A percentile compares a stretch with the other conserved stretches of the same genome.
Evolutionary conservation across 1,140 invertebrate genomes (phyloP).

Genomic region (Mactra quadrangularis): DNA sequence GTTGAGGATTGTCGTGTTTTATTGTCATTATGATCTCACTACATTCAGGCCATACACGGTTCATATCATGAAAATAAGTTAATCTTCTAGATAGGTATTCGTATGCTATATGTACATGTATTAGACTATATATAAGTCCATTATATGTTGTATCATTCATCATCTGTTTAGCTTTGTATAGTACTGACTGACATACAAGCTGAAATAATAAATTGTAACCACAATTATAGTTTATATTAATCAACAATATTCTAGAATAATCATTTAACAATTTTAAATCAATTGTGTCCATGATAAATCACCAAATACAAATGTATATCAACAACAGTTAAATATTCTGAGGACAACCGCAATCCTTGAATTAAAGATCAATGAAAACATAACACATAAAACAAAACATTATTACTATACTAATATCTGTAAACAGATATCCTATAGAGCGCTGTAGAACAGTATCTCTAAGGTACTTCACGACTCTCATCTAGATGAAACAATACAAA

Average conservation of each 20-base stretch:
- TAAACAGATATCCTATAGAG: no score
- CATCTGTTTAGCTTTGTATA: not conserved
- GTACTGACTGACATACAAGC: conserved; percentile 39
- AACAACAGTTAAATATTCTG: not conserved
- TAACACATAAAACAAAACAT: no score
- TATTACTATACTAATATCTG: no score
- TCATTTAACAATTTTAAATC: no score
- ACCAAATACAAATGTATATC: not conserved
- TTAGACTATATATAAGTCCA: no score
- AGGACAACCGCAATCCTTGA: not conserved
- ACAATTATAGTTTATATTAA: no score
- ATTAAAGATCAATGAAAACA: no score
- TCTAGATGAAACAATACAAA: no score
- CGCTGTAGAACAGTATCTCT: no score
- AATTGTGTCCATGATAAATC: not conserved
- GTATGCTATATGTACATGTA: conserved; percentile 16
- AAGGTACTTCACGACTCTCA: no score
- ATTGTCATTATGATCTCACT: conserved; percentile 4
- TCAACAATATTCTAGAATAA: no score
- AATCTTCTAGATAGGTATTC: conserved; percentile 4
- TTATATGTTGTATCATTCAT: not conserved
- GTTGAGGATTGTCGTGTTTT: conserved; percentile 14
- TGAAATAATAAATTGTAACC: no score
- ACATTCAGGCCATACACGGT: conserved; percentile 45
- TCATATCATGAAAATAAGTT: conserved; percentile 22